A percentile compares a stretch with the other conserved stretches of the same genome.
Evolutionary conservation across 2,888 invertebrate genomes (phyloP).

Genomic region (Elmis aenea): DNA sequence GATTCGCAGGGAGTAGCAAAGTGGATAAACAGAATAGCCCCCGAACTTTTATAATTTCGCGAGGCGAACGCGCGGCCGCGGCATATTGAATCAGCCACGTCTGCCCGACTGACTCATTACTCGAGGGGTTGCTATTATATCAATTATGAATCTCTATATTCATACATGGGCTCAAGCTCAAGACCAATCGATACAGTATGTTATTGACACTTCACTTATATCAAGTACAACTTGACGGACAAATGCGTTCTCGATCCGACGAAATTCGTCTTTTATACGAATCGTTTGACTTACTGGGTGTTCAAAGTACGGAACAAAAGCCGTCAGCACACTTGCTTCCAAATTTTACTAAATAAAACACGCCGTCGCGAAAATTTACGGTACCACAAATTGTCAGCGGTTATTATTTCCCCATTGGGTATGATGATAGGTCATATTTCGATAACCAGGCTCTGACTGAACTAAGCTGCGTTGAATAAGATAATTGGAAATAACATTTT

Average conservation of each 20-base stretch:
- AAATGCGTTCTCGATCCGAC: too few relatives aligned
- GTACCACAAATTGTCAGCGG: conserved; percentile 20
- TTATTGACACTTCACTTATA: too few relatives aligned
- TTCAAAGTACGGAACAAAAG: too few relatives aligned
- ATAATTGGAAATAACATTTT: conserved; percentile 35
- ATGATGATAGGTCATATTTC: conserved; percentile 40
- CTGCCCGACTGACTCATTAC: conserved; percentile 43
- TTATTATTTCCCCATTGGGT: conserved; percentile 36
- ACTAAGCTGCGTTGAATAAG: conserved; percentile 25
- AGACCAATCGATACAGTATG: background rate
- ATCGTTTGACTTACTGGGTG: background rate
- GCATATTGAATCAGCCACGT: conserved; percentile 31
- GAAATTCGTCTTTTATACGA: too few relatives aligned
- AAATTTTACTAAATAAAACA: background rate
- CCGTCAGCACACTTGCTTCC: background rate
- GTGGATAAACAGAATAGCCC: conserved; percentile 34
- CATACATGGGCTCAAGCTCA: conserved; percentile 14
- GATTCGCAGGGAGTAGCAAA: conserved; percentile 24
- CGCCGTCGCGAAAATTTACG: background rate
- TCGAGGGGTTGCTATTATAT: conserved; percentile 41
- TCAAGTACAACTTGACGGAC: too few relatives aligned
- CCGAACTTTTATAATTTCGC: conserved; percentile 33
- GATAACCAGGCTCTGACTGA: conserved; percentile 31
- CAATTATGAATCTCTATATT: conserved; percentile 41
- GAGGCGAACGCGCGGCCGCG: conserved; percentile 23